Percentiles rank a stretch among this genome's conserved stretches.
Evolutionary conservation across 1,140 invertebrate genomes (phyloP).

Genomic region (Doryteuthis pealeii): DNA sequence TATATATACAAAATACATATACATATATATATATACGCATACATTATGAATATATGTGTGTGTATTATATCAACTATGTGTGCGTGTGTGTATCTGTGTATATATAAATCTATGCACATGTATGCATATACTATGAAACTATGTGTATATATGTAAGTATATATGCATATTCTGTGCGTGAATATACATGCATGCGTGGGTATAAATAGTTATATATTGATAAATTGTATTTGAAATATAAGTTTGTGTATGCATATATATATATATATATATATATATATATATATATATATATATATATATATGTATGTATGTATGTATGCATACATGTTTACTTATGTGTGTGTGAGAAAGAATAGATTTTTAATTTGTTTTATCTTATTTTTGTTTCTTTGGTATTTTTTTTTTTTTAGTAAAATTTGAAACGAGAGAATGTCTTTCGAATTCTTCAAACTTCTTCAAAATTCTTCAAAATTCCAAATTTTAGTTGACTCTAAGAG

Average conservation of each 20-base stretch:
- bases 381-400: not conserved
- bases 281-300: not conserved
- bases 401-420: not conserved
- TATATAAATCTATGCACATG: not conserved
- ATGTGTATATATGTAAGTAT: not conserved
- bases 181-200: not conserved
- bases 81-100: not conserved
- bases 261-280: not conserved
- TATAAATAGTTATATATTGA: not conserved
- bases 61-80: not conserved
- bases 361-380: not conserved
- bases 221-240: not conserved
- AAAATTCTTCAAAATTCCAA: not conserved
- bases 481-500: too few species aligned
- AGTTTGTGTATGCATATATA: not conserved
- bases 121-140: not conserved
- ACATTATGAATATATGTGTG: not conserved
- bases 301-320: not conserved
- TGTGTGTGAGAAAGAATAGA: not conserved
- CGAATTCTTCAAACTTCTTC: not conserved
- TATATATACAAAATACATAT: not conserved
- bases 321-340: not conserved
- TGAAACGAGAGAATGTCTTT: not conserved
- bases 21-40: not conserved
- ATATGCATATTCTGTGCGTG: not conserved